Conservation (phyloP, 2,797 vertebrate genomes). For the Pantherophis alleghaniensis region DNA sequence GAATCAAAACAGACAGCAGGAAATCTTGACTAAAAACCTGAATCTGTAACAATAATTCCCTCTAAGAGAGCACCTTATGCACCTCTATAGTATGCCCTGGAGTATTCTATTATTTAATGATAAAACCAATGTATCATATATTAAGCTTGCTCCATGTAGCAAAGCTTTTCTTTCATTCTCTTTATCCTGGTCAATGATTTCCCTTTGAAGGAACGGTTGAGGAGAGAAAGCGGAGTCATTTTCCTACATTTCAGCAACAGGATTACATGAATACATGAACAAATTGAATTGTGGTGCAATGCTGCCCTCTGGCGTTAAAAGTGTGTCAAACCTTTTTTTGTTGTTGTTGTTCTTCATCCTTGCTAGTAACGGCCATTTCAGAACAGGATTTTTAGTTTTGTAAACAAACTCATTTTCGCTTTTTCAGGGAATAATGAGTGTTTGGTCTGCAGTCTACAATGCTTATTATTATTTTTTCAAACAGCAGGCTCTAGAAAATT, state of each 20-base stretch:
- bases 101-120: conserved; percentile 54
- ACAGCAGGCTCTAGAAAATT: neutral
- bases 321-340: conserved; percentile 1
- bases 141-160: conserved; percentile 40
- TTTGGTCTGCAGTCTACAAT: conserved; percentile 48
- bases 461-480: conserved; percentile 52
- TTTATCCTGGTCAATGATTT: conserved; percentile 46
- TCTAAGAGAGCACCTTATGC: conserved; percentile 35
- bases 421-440: neutral
- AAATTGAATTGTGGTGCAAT: conserved; percentile 67
- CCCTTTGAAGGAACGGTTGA: conserved; percentile 12
- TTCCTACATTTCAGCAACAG: conserved; percentile 58
- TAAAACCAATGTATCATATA: conserved; percentile 40
- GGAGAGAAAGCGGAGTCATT: conserved; percentile 33
- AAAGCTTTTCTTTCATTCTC: conserved; percentile 33
- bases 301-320: conserved; percentile 68
- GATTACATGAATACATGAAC: neutral
- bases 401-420: neutral
- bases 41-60: neutral
- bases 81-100: conserved; percentile 27
- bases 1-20: conserved; percentile 15
- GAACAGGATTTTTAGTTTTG: conserved; percentile 31
- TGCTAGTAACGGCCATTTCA: neutral
- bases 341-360: neutral
- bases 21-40: conserved; percentile 18